A percentile compares a stretch with the other conserved stretches of the same genome.
Conservation (phyloP, 2,888 invertebrate species). For the Anthophora plumipes region DNA sequence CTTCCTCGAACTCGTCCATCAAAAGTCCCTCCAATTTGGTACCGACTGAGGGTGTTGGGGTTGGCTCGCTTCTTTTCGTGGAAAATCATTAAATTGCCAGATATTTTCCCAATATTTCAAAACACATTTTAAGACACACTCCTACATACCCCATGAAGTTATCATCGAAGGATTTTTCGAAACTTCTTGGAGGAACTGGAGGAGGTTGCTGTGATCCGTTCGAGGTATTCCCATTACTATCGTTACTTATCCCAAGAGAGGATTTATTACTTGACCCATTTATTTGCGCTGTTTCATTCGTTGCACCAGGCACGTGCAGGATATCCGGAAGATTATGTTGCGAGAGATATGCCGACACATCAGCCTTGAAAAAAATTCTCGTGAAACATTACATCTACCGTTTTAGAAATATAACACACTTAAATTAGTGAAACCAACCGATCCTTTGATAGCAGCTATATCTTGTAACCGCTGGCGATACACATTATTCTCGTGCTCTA, state of each 20-base stretch:
- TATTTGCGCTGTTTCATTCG: slow-evolving; percentile 75
- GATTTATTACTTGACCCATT: slow-evolving; percentile 77
- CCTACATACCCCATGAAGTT: slow-evolving; percentile 79
- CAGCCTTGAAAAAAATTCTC: slow-evolving; percentile 75
- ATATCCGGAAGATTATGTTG: slow-evolving; percentile 86
- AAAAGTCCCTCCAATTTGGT: slow-evolving; percentile 92
- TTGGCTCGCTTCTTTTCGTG: slow-evolving; percentile 72
- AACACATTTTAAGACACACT: no score
- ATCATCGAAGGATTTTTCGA: slow-evolving; percentile 82
- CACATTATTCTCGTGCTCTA: slow-evolving; percentile 94
- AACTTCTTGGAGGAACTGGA: slow-evolving; percentile 81
- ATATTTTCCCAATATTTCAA: neutral
- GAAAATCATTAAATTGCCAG: neutral
- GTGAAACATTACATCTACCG: slow-evolving; percentile 33
- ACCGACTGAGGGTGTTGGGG: slow-evolving; percentile 87
- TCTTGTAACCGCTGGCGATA: slow-evolving; percentile 93
- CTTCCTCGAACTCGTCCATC: slow-evolving; percentile 91
- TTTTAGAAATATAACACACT: neutral
- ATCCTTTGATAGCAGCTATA: slow-evolving; percentile 86
- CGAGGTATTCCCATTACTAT: slow-evolving; percentile 83
- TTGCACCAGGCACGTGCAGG: slow-evolving; percentile 81
- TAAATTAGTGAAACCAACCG: slow-evolving; percentile 76
- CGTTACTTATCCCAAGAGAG: slow-evolving; percentile 71
- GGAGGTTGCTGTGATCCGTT: slow-evolving; percentile 81
- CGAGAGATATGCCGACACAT: slow-evolving; percentile 85